Evolutionary conservation across 2,888 invertebrate species (phyloP), one percentile per base, ranked within the genome.

Genomic region (Capitulum mitella): DNA sequence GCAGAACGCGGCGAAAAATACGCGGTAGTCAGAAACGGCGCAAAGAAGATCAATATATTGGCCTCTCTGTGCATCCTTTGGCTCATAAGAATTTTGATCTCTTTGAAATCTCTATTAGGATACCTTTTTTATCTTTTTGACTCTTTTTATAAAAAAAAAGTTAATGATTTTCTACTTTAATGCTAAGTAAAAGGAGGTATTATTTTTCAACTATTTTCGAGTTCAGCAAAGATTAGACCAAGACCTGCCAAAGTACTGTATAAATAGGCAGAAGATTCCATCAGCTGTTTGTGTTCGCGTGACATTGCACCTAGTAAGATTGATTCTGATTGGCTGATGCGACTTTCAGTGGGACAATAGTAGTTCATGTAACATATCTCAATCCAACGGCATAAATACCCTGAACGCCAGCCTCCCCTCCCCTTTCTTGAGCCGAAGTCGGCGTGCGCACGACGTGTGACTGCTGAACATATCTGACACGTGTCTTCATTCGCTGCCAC

Each of bases 271-370:
- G 3, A n/a, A 26, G 6, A 26, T 70, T 40, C 26, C 12, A 37
- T 40, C 40, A 70, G 70, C 70, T 70, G 70, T 70, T 70, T 37
- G 37, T 10, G 10, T 22, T 70, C 70, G 26, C 70, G 70, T 70
- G 70, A 70, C 26, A 40, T 16, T 8, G 26, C 6, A 10, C 0
- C 40, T 3, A 70, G 26, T 16, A 26, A 70, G 26, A 26, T 26
- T 10, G 26, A 22, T 14, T 70, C 26, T 40, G 37, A 70, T 70
- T 70, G 70, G 70, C 12, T 3, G 2, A 3, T 40, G 5, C 6
- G 12, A 19, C 8, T 0, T 3, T 8, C 6, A 26, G 10, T 26
- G 0, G 5, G 40, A 37, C 70, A 70, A 70, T 70, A 16, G 34
- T 2, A 5, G 2, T 2, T 1, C 8, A 0, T 26, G 19, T 40